These are phyloP conservation scores for Anguilla pacifica DNA, from an alignment of 2,797 vertebrate genomes.

Conservation along the genomic window DNA sequence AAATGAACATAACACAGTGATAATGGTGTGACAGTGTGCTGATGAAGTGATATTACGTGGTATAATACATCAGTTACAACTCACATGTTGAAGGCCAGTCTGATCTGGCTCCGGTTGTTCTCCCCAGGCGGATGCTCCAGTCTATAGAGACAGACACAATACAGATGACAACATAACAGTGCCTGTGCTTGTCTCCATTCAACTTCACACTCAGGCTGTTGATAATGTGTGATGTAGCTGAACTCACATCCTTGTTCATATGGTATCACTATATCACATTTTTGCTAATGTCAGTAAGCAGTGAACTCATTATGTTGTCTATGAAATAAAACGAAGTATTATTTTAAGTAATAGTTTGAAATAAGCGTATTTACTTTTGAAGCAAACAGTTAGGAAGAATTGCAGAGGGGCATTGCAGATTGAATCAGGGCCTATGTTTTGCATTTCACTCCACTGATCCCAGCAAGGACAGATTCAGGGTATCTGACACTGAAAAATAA, in stretches of 20 bases:
- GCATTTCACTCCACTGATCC: background rate
- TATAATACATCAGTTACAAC: conserved; percentile 32
- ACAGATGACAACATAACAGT: conserved; percentile 8
- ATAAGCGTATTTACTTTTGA: background rate
- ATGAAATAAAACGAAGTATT: background rate
- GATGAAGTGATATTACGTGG: background rate
- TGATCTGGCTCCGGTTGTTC: conserved; percentile 58
- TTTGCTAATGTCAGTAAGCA: background rate
- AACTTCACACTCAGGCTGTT: conserved; percentile 9
- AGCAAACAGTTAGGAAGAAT: background rate
- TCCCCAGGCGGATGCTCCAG: conserved; percentile 71
- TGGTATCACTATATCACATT: background rate
- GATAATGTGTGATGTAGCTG: background rate
- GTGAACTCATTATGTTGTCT: background rate
- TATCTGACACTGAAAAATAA: background rate
- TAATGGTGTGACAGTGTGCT: background rate
- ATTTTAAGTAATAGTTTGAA: background rate
- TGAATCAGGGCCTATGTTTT: background rate
- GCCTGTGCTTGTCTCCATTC: conserved; percentile 10
- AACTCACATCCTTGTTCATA: background rate
- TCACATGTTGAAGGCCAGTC: conserved; percentile 75
- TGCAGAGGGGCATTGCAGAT: background rate
- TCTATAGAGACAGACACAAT: conserved; percentile 50
- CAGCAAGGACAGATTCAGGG: background rate
- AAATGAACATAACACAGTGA: background rate